Conservation (phyloP, 2,797 vertebrate genomes). For the Anabacerthia variegaticeps region DNA sequence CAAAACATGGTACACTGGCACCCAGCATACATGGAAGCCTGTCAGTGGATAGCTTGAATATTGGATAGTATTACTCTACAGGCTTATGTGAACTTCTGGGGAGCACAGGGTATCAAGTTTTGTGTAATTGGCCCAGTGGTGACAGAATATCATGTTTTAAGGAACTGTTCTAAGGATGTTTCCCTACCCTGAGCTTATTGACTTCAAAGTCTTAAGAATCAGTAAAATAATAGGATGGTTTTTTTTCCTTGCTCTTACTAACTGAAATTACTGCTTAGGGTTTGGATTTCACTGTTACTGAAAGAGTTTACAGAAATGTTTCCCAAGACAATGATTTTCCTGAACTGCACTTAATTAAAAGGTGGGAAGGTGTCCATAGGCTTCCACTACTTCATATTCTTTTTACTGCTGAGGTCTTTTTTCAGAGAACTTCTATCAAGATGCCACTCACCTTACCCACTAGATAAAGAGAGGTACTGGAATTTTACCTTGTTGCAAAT, state of each 20-base stretch:
- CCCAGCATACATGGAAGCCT: neutral
- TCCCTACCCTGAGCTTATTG: neutral
- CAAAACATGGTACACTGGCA: neutral
- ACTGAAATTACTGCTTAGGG: neutral
- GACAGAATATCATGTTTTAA: neutral
- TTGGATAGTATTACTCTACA: neutral
- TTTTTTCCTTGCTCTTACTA: neutral
- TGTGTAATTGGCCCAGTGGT: neutral
- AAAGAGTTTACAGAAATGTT: neutral
- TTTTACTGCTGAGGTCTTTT: neutral
- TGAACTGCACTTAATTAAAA: neutral
- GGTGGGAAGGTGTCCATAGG: neutral
- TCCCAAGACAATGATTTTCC: neutral
- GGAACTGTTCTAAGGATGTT: neutral
- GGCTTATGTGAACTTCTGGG: neutral
- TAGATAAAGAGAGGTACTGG: neutral
- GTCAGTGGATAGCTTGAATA: neutral
- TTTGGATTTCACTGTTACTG: neutral
- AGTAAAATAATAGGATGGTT: neutral
- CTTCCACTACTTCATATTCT: neutral
- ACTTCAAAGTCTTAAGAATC: neutral
- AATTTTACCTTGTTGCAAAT: neutral
- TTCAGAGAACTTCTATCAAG: neutral
- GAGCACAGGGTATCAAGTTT: neutral
- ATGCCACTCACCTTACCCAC: neutral